Conservation (phyloP, 2,888 invertebrate species). For the Scaeva pyrastri region DNA sequence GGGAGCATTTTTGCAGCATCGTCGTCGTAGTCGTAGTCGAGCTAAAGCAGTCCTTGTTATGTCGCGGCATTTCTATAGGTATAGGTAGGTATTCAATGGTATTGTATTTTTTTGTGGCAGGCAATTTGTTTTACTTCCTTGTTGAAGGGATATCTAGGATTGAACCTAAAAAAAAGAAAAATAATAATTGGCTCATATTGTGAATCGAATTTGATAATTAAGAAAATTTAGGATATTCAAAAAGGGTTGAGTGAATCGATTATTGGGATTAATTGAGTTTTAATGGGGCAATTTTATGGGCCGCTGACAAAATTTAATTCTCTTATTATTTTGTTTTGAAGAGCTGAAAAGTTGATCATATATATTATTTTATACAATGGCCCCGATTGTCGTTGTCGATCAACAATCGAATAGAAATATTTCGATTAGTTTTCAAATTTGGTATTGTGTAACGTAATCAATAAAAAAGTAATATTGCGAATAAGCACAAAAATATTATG, state of each 20-base stretch:
- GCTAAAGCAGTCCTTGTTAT: constrained; percentile 37
- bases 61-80: constrained; percentile 46
- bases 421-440: too few relatives aligned
- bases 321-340: too few relatives aligned
- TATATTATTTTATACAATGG: too few relatives aligned
- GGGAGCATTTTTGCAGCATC: constrained; percentile 15
- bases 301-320: too few relatives aligned
- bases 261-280: neutral
- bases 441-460: too few relatives aligned
- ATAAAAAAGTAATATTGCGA: too few relatives aligned
- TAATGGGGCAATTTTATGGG: neutral
- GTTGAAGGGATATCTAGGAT: constrained; percentile 8
- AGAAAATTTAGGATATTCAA: neutral
- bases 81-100: constrained; percentile 19
- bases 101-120: constrained; percentile 10
- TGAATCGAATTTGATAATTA: constrained; percentile 6
- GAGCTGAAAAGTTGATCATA: too few relatives aligned
- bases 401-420: too few relatives aligned
- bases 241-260: neutral
- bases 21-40: neutral
- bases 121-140: constrained; percentile 14
- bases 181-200: constrained; percentile 12
- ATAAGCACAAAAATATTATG: too few relatives aligned
- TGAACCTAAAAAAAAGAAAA: neutral
- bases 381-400: too few relatives aligned